Evolutionary conservation across 2,113 vertebrate species (phyloP), one percentile per base, ranked within the genome.

Genomic region (Raphicerus campestris): DNA sequence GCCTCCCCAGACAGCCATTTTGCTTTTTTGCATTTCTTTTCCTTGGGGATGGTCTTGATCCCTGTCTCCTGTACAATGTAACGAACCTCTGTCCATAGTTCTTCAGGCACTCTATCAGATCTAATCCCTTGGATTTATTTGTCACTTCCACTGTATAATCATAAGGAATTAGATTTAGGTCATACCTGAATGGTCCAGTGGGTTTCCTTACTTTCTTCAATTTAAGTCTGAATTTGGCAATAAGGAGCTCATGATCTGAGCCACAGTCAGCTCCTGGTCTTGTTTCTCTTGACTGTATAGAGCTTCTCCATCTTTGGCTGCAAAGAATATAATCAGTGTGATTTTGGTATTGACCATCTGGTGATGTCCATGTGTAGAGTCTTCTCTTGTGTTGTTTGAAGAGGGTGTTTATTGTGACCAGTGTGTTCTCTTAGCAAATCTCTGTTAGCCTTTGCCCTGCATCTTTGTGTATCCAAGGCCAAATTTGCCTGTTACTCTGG

Each of bases 1-100:
- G 10, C 17, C n/a, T 70, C 63, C n/a, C 19, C 63, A 70, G 63
- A 35, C n/a, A 35, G 10, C 63, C n/a, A 35, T 35, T 70, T 70
- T 70, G n/a, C 63, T 35, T 70, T 70, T 70, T 70, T 70, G n/a
- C 63, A 70, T 70, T 70, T 70, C 9, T 70, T 70, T 70, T 35
- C 19, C 17, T 35, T 10, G 63, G 17, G n/a, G 63, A 70, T 35
- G n/a, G 9, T 70, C 17, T 5, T 70, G 17, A 35, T 70, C 63
- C 63, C n/a, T 70, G 63, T 35, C 32, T 66, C n/a, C 63, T 70
- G 9, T 35, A 20, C n/a, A 10, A 0, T 70, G n/a, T 70, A 9
- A 35, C 0, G 9, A 35, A 70, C n/a, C n/a, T 10, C n/a, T 1
- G 0, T 70, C 9, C n/a, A 3, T 35, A 70, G n/a, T 70, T 70